Base-by-base conservation (phyloP, 2,797 vertebrate species). In the Lacerta viridis region DNA sequence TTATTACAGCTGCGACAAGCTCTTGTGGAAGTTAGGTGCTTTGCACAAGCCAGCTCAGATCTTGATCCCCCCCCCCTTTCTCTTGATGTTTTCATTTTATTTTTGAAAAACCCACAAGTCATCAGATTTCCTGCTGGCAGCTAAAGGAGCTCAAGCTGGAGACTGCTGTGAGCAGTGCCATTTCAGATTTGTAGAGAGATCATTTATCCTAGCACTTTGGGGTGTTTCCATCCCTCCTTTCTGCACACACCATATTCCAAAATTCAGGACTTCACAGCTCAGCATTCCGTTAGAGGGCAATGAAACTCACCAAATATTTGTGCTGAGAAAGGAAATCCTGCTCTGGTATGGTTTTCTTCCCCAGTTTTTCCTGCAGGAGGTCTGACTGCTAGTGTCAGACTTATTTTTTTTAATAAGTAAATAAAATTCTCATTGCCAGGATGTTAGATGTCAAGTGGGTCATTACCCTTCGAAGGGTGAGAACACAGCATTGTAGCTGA, bases 61-160 rank as follows among this genome's bases (percentile, higher is more conserved):
- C 36, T 71, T 81, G 41, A 0, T 7, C 36, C 39, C 76, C 87
- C 87, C 75, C 55, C 46, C 23, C 15, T 36, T 81, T 18, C 75
- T 76, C 13, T 55, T 86, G 85, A 88, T 87, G 83, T 85, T 85
- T 81, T 90, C 92, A 50, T 66, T 86, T 71, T 71, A 41, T 61
- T 85, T 80, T 72, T 33, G 68, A 86, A 95, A 88, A 82, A 43
- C 25, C 17, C 72, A 3, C 4, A 3, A 55, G 77, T 85, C 86
- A 87, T 59, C 78, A 87, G 76, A 71, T 84, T 89, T 84, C 89
- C 90, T 89, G 87, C 78, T 7, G 27, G 84, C 77, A 87, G 59
- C 77, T 13, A 80, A 85, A 87, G 90, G 39, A 20, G 0, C 0
- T 33, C 15, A 77, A 41, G 69, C 66, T 41, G 75, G 29, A 43